These are phyloP conservation scores for Eupithecia centaureata DNA, from an alignment of 2,888 invertebrate genomes.

Conservation along the genomic window DNA sequence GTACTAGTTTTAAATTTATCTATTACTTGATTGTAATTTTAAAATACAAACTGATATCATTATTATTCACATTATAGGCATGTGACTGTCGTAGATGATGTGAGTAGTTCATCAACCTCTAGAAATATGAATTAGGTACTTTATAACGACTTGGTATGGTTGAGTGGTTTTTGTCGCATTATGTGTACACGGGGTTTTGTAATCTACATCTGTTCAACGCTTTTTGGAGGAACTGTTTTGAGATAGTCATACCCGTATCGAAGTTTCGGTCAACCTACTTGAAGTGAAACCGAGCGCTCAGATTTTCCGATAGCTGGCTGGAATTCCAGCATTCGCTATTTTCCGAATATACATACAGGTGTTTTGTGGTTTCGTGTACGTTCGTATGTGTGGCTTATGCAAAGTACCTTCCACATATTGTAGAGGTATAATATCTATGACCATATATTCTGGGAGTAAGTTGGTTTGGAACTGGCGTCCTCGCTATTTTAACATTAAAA, in stretches of 20 bases:
- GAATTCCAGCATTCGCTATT: too few relatives aligned
- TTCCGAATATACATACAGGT: too few relatives aligned
- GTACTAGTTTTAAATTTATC: too few relatives aligned
- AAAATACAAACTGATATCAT: too few relatives aligned
- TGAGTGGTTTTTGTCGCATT: not conserved
- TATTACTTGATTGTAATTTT: too few relatives aligned
- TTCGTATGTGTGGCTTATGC: slow-evolving; percentile 26
- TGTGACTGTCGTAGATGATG: too few relatives aligned
- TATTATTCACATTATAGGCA: too few relatives aligned
- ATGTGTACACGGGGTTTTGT: not conserved
- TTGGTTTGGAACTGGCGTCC: not conserved
- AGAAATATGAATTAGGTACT: too few relatives aligned
- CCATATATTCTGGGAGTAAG: not conserved
- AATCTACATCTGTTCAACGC: not conserved
- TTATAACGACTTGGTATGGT: too few relatives aligned
- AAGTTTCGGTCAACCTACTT: not conserved
- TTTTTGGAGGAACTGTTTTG: not conserved
- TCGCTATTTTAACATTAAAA: not conserved
- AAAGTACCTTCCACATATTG: slow-evolving; percentile 17
- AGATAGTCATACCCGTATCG: not conserved
- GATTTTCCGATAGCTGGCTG: slow-evolving; percentile 3
- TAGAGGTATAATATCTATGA: slow-evolving; percentile 8
- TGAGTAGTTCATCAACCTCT: too few relatives aligned
- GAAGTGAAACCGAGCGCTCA: not conserved
- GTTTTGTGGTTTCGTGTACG: slow-evolving; percentile 19